Evolutionary conservation across 1,140 invertebrate genomes (phyloP), one percentile per base, ranked within the genome.

Genomic region (Euura lappo): DNA sequence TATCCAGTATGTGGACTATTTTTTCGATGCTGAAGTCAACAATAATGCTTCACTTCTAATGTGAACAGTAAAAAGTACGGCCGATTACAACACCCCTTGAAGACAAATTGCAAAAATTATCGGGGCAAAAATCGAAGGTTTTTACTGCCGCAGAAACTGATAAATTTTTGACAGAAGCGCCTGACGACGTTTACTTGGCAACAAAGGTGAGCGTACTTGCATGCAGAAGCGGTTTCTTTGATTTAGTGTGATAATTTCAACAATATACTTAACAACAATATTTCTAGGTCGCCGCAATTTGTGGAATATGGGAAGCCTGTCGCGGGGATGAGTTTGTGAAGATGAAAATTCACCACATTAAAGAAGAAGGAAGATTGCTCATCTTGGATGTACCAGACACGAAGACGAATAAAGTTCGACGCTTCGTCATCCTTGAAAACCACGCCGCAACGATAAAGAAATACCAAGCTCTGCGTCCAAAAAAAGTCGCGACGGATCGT

Each of bases 11-110:
- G 13, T 76, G 75, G 69, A 68, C 71, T 11, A 10, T 46, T 44
- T 73, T 65, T 65, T 73, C 75, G 4, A 76, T 74, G 72, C 43
- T 76, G 5, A 73, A 73, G 51, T 69, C 13, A 45, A 71, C 64
- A 6, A 13, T 76, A 51, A 69, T 65, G 10, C 6, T 76, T 28
- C 28, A 28, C 28, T n/a, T n/a, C 1, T 74, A 76, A 43, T 43
- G 46, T 76, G 3, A 47, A 76, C 11, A 70, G 73, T 28, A 2
- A 43, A n/a, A 44, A 70, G 2, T 72, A 72, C 44, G 65, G 28
- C 6, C 67, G 70, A 69, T 8, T 73, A 6, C 69, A 10, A 67
- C 11, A 66, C 10, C 72, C 71, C 47, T 69, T 76, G 44, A 76
- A 76, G 69, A 68, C 8, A 10, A 68, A 76, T 4, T 51, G 46